Evolutionary conservation across 2,888 invertebrate genomes (phyloP).

Genomic region (Gonocerus acuteangulatus): DNA sequence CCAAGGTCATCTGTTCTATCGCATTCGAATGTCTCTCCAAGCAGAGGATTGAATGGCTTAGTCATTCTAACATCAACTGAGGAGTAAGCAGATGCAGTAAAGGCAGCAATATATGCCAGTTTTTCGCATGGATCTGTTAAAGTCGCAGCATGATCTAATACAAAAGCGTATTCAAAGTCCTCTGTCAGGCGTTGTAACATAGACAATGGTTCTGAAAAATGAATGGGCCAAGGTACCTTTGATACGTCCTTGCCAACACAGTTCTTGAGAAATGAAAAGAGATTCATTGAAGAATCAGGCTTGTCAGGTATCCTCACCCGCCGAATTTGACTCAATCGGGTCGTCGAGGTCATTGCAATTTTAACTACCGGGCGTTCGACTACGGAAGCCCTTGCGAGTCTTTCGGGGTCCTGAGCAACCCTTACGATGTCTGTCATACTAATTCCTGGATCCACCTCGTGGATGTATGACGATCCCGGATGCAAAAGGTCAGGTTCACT

Average conservation of each 20-base stretch:
- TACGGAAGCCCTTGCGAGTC: no score
- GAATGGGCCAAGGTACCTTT: conserved; percentile 49
- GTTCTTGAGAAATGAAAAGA: no score
- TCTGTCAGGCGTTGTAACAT: conserved; percentile 96
- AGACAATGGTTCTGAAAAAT: conserved; percentile 97
- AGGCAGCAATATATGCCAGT: conserved; percentile 92
- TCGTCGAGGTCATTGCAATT: no score
- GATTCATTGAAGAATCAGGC: no score
- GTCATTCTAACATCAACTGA: conserved; percentile 76
- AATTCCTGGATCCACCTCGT: no score
- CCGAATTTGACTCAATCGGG: no score
- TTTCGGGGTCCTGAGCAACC: no score
- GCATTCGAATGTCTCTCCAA: conserved; percentile 95
- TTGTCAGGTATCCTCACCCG: no score
- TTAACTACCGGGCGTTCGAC: no score
- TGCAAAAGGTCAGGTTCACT: no score
- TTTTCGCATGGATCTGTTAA: conserved; percentile 84
- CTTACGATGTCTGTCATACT: no score
- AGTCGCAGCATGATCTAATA: conserved; percentile 58
- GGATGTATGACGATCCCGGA: no score
- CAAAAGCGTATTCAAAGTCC: conserved; percentile 91
- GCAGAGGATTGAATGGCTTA: conserved; percentile 94
- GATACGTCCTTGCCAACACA: not conserved
- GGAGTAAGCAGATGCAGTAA: conserved; percentile 85
- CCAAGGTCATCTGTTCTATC: conserved; percentile 91